Evolutionary conservation across 2,797 vertebrate species (phyloP), one percentile per base, ranked within the genome.

Genomic region (Octomys mimax): DNA sequence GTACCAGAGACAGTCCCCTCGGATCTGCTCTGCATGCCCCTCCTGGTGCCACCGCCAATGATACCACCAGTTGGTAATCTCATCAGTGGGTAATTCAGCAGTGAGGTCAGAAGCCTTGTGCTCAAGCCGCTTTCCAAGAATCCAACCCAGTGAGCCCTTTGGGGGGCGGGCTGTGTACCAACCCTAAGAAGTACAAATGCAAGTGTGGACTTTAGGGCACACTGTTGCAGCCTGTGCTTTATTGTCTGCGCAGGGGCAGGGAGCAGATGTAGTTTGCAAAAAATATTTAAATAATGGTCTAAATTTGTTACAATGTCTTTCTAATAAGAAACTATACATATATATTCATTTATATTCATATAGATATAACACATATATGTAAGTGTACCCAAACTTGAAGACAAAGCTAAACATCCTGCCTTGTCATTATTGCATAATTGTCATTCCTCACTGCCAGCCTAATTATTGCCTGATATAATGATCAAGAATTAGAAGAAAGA

Each of bases 401-500:
- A 78, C 87, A 95, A 84, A 88, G 80, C 92, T 96, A 95, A 83
- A 66, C 82, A 87, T 71, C 70, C 96, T 96, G 39, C 88, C 88
- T 98, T 92, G 92, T 96, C 95, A 96, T 92, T 62, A 97, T 97
- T 96, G 39, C 92, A 90, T 98, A 98, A 98, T 98, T 97, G 97
- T 93, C 97, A 61, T 96, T 98, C 87, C 96, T 98, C 96, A 97
- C 96, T 98, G 94, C 96, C 98, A 97, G 96, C 95, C 96, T 98
- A 98, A 98, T 98, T 98, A 98, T 98, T 95, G 83, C 96, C 97
- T 97, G 96, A 28, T 93, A 95, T 98, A 98, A 98, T 98, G 98
- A 98, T 94, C 75, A 98, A 97, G 98, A 98, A 98, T 97, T 98
- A 97, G 96, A 98, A 71, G 95, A 97, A 98, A 98, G 98, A 98